A percentile compares a stretch with the other conserved stretches of the same genome.
Evolutionary conservation across 2,797 vertebrate species (phyloP).

Genomic region (Sternotherus odoratus): DNA sequence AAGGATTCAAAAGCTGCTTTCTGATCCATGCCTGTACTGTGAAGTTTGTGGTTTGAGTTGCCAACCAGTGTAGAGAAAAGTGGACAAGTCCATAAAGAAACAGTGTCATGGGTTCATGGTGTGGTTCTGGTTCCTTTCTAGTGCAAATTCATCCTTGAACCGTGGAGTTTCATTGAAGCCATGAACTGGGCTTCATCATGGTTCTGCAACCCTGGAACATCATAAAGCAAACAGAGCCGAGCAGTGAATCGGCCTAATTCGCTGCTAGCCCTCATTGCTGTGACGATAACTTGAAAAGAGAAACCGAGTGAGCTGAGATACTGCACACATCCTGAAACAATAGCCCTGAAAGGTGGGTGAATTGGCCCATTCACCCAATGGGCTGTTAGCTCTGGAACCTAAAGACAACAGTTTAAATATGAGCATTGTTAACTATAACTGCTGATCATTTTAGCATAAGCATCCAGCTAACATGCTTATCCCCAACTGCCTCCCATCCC

Average conservation of each 20-base stretch:
- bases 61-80: not conserved
- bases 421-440: not conserved
- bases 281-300: accelerated
- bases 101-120: not conserved
- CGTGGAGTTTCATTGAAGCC: accelerated
- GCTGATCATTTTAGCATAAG: conserved; percentile 45
- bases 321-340: accelerated
- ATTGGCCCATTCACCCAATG: not conserved
- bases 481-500: not conserved
- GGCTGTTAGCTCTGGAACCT: not conserved
- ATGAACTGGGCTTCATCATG: accelerated
- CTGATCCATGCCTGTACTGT: too few relatives aligned
- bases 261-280: not conserved
- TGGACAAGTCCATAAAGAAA: not conserved
- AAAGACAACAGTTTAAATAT: not conserved
- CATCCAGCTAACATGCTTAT: not conserved
- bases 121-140: not conserved
- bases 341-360: not conserved
- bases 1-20: not conserved
- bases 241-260: accelerated
- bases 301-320: accelerated
- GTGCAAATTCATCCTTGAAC: not conserved
- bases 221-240: accelerated
- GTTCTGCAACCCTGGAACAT: not conserved
- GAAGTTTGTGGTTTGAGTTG: not conserved